These are phyloP conservation scores for Chrysina gloriosa DNA, from an alignment of 2,888 invertebrate species.

Conservation along the genomic window DNA sequence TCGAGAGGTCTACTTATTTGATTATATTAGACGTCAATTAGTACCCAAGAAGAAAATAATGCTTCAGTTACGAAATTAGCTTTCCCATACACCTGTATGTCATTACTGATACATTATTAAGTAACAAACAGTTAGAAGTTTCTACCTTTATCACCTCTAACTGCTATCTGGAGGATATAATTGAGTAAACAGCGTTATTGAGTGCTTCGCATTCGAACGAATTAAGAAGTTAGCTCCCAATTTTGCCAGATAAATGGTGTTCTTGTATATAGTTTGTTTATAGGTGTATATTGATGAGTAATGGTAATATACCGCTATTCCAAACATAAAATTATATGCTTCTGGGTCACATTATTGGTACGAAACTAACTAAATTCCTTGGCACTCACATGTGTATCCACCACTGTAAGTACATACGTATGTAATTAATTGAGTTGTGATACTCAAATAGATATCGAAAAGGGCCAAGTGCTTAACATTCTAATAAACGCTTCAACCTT, in stretches of 20 bases:
- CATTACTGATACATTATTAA: constrained; percentile 2
- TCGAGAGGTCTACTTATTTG: not conserved
- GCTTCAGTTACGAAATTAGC: not conserved
- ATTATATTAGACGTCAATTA: constrained; percentile 3
- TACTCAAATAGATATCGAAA: too few relatives aligned
- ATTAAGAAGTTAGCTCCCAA: constrained; percentile 13
- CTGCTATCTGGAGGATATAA: not conserved
- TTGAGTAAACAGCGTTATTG: not conserved
- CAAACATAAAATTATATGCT: not conserved
- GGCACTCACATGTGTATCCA: too few relatives aligned
- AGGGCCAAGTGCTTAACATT: too few relatives aligned
- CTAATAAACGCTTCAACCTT: too few relatives aligned
- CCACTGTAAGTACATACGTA: too few relatives aligned
- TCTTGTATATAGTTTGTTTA: constrained; percentile 17
- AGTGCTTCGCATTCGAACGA: not conserved
- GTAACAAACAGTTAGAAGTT: not conserved
- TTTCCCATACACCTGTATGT: constrained; percentile 10
- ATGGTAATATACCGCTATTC: not conserved
- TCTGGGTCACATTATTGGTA: too few relatives aligned
- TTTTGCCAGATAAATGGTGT: not conserved
- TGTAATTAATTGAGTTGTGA: too few relatives aligned
- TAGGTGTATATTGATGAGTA: not conserved
- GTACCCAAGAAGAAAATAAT: not conserved
- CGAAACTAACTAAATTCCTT: too few relatives aligned
- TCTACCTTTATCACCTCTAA: constrained; percentile 3